Conservation (phyloP, 2,797 vertebrate species). For the Poecilia velifera region DNA sequence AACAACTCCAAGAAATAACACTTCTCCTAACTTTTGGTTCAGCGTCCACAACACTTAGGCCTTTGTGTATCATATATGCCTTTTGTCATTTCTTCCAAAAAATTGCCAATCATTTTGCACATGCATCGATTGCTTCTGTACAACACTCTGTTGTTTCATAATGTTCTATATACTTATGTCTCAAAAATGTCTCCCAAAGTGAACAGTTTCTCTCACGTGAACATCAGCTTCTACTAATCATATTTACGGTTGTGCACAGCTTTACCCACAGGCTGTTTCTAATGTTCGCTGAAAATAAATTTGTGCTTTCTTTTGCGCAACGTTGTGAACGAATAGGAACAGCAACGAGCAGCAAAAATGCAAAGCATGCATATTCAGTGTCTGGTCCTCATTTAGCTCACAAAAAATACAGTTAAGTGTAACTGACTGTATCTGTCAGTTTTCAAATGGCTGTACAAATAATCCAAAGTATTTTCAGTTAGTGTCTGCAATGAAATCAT, state of each 20-base stretch:
- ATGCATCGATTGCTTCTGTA: not conserved
- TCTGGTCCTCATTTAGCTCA: not conserved
- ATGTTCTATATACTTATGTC: not conserved
- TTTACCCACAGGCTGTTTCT: not conserved
- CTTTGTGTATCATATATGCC: not conserved
- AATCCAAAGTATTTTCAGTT: not conserved
- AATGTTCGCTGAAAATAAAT: not conserved
- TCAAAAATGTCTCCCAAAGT: not conserved
- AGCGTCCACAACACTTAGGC: not conserved
- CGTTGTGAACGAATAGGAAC: not conserved
- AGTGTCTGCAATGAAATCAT: not conserved
- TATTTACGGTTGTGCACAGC: not conserved
- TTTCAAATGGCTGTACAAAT: not conserved
- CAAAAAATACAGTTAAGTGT: not conserved
- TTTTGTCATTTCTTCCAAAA: not conserved
- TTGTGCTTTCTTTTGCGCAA: not conserved
- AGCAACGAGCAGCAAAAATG: not conserved
- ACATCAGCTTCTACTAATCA: not conserved
- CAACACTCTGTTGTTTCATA: not conserved
- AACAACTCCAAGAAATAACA: not conserved
- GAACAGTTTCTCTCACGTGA: not conserved
- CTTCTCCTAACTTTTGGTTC: not conserved
- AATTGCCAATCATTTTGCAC: not conserved
- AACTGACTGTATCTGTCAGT: not conserved
- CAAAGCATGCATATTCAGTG: not conserved